A percentile compares a stretch with the other conserved stretches of the same genome.
These are phyloP conservation scores for Lasioglossum lativentre DNA, from an alignment of 2,888 invertebrate genomes.

Conservation along the genomic window DNA sequence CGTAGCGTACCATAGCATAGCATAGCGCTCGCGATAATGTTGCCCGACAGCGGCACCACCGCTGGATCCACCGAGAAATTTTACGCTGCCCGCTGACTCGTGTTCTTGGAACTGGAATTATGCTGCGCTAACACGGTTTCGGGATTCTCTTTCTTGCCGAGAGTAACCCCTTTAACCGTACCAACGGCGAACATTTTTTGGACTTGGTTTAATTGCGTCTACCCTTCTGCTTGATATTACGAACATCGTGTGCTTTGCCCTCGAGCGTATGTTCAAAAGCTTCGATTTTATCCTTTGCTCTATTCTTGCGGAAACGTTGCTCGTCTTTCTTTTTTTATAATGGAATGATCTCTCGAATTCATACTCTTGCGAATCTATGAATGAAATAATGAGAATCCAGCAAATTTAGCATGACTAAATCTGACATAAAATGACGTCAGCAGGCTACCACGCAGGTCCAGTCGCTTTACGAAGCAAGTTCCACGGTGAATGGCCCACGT, in stretches of 20 bases:
- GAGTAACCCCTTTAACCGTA: conserved; percentile 6
- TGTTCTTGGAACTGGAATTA: conserved; percentile 9
- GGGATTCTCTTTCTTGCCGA: not conserved
- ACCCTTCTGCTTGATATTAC: not conserved
- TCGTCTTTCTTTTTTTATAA: not conserved
- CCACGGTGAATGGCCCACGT: not conserved
- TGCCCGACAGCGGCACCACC: not conserved
- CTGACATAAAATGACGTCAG: not conserved
- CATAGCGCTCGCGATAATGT: conserved; percentile 14
- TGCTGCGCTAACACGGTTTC: conserved; percentile 1
- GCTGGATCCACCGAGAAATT: conserved; percentile 3
- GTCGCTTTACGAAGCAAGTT: not conserved
- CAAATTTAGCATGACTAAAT: not conserved
- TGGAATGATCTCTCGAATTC: not conserved
- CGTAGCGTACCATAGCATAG: conserved; percentile 12
- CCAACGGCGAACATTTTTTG: not conserved
- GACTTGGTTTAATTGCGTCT: not conserved
- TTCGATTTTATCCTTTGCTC: not conserved
- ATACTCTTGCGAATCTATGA: not conserved
- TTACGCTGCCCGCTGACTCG: conserved; percentile 9
- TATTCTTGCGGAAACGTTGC: not conserved
- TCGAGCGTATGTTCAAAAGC: not conserved
- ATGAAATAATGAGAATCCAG: no score
- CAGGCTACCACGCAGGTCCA: not conserved
- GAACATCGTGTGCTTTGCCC: not conserved